Evolutionary conservation across 1,140 invertebrate genomes (phyloP).

Genomic region (Mactra quadrangularis): DNA sequence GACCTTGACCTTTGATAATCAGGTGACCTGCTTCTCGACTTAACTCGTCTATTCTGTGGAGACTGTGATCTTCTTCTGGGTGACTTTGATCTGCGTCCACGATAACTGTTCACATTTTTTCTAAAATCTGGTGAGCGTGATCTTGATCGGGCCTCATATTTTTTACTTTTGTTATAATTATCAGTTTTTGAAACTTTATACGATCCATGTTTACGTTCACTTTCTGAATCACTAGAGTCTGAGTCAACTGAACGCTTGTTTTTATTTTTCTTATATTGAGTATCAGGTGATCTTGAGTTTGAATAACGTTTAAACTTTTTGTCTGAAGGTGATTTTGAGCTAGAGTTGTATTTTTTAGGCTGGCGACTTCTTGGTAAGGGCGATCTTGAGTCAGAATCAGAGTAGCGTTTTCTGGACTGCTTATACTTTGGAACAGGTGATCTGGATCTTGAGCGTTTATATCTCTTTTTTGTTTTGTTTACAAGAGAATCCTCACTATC

Average conservation of each 20-base stretch:
- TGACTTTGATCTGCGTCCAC: not conserved
- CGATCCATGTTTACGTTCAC: not conserved
- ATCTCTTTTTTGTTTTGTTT: not conserved
- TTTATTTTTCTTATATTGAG: not conserved
- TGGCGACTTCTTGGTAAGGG: slow-evolving; percentile 1
- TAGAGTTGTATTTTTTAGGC: slow-evolving; percentile 10
- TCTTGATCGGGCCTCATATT: not conserved
- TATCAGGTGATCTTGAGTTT: not conserved
- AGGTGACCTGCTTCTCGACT: slow-evolving; percentile 10
- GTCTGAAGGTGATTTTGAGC: not conserved
- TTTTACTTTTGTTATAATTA: not conserved
- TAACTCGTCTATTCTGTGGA: not conserved
- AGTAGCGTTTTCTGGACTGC: slow-evolving; percentile 15
- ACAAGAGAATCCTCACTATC: slow-evolving; percentile 33
- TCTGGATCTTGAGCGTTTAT: slow-evolving; percentile 36
- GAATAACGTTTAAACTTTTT: not conserved
- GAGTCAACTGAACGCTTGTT: not conserved
- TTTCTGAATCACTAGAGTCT: not conserved
- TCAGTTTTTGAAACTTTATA: not conserved
- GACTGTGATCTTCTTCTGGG: slow-evolving; percentile 33
- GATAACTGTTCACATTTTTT: not conserved
- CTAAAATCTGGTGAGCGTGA: slow-evolving; percentile 26
- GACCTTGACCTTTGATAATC: slow-evolving; percentile 12
- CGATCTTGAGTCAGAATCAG: no score
- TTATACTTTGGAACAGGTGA: not conserved